A percentile compares a stretch with the other conserved stretches of the same genome.
Evolutionary conservation across 2,797 vertebrate genomes (phyloP).

Genomic region (Crypturellus tataupa): DNA sequence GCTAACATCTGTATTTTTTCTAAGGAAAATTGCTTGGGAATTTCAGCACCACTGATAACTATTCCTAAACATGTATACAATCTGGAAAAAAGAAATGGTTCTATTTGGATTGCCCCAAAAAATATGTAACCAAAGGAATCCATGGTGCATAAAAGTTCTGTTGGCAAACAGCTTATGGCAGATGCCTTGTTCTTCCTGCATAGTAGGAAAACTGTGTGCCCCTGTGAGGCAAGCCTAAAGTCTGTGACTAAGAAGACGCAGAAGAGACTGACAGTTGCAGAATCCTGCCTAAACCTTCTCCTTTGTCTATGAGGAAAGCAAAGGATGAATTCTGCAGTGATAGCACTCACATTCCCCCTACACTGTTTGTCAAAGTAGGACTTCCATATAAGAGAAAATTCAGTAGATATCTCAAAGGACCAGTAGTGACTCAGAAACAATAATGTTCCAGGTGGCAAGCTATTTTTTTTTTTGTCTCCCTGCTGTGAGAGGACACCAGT

Average conservation of each 20-base stretch:
- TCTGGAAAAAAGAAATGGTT: neutral
- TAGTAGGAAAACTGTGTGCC: neutral
- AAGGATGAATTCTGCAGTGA: slow-evolving; percentile 15
- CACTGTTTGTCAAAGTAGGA: slow-evolving; percentile 17
- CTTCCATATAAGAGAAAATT: slow-evolving; percentile 15
- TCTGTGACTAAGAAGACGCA: neutral
- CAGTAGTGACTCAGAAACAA: neutral
- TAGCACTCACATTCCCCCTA: slow-evolving; percentile 41
- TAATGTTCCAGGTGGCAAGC: neutral
- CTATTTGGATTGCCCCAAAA: neutral
- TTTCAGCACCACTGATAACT: neutral
- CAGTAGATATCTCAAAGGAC: slow-evolving; percentile 38
- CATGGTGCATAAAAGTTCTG: neutral
- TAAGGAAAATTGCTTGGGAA: neutral
- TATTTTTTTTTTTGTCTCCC: neutral
- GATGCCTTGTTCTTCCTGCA: neutral
- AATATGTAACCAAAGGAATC: neutral
- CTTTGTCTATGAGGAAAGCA: neutral
- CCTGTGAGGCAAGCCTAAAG: neutral
- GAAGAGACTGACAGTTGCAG: neutral
- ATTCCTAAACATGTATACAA: neutral
- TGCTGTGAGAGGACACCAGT: neutral
- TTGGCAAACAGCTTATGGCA: neutral
- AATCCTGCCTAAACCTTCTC: neutral
- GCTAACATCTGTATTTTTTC: neutral